These are phyloP conservation scores for Percopsis transmontana DNA, from an alignment of 2,113 vertebrate genomes.

Conservation along the genomic window DNA sequence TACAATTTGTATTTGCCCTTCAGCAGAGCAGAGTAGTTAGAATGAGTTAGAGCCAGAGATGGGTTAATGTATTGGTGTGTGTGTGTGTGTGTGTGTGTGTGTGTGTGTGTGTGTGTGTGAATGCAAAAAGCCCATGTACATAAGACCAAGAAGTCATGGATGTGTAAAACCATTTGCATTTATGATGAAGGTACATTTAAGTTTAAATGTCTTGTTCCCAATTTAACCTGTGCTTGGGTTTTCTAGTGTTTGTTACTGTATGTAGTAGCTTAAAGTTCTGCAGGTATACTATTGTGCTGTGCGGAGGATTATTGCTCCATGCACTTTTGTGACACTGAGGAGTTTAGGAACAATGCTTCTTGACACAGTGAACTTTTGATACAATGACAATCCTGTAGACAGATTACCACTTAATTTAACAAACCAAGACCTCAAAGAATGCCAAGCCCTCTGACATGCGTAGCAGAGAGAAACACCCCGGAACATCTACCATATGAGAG, in stretches of 20 bases:
- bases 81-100: too few relatives aligned
- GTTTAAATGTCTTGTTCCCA: too few relatives aligned
- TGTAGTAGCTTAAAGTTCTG: too few relatives aligned
- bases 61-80: neutral
- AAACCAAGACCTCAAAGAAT: conserved; percentile 63
- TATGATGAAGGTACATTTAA: too few relatives aligned
- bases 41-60: conserved; percentile 38
- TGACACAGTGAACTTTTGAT: conserved; percentile 58
- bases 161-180: too few relatives aligned
- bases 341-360: conserved; percentile 55
- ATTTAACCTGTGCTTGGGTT: too few relatives aligned
- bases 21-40: conserved; percentile 39
- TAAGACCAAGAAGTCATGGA: too few relatives aligned
- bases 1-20: conserved; percentile 61
- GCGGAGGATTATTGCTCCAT: too few relatives aligned
- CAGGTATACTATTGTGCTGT: conserved; percentile 17
- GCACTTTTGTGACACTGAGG: conserved; percentile 47
- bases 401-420: conserved; percentile 76
- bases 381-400: conserved; percentile 65
- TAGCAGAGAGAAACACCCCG: conserved; percentile 54
- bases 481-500: conserved; percentile 68
- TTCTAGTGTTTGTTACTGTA: too few relatives aligned
- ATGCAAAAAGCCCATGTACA: too few relatives aligned
- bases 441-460: conserved; percentile 61
- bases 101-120: too few relatives aligned